Evolutionary conservation across 2,797 vertebrate genomes (phyloP).

Genomic region (Sebastes diaconus): DNA sequence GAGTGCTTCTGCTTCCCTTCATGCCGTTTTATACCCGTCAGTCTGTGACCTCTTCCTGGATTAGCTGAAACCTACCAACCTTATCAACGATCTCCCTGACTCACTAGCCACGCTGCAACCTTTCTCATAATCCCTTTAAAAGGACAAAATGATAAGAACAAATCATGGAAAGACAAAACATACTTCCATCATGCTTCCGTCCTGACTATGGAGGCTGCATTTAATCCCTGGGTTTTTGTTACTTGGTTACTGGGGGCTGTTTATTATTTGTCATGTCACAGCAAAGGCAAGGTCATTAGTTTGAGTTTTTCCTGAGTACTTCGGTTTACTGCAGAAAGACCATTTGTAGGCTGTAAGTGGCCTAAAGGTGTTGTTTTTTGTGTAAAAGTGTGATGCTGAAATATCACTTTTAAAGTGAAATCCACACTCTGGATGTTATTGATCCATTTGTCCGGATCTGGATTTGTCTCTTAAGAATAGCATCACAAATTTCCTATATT

Average conservation of each 20-base stretch:
- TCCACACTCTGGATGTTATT: not conserved
- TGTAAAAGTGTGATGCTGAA: not conserved
- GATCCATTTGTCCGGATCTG: not conserved
- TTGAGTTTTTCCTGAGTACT: constrained; percentile 22
- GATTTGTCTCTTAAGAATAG: not conserved
- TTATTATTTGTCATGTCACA: constrained; percentile 49
- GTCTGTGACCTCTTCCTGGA: constrained; percentile 57
- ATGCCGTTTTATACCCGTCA: constrained; percentile 72
- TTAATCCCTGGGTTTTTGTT: constrained; percentile 70
- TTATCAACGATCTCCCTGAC: constrained; percentile 74
- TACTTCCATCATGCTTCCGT: constrained; percentile 47
- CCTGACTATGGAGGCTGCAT: constrained; percentile 56
- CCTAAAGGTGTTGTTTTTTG: not conserved
- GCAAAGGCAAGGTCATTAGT: constrained; percentile 28
- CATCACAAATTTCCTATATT: not conserved
- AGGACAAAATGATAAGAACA: constrained; percentile 60
- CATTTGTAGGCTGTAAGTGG: not conserved
- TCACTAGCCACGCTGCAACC: constrained; percentile 45
- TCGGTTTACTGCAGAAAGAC: not conserved
- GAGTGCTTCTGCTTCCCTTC: constrained; percentile 8
- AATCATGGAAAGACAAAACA: constrained; percentile 67
- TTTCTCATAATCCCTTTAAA: constrained; percentile 70
- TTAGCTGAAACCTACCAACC: constrained; percentile 63
- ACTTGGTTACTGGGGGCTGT: constrained; percentile 62
- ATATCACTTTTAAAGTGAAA: not conserved